Conservation (phyloP, 2,888 invertebrate species). For the Nysson spinosus region DNA sequence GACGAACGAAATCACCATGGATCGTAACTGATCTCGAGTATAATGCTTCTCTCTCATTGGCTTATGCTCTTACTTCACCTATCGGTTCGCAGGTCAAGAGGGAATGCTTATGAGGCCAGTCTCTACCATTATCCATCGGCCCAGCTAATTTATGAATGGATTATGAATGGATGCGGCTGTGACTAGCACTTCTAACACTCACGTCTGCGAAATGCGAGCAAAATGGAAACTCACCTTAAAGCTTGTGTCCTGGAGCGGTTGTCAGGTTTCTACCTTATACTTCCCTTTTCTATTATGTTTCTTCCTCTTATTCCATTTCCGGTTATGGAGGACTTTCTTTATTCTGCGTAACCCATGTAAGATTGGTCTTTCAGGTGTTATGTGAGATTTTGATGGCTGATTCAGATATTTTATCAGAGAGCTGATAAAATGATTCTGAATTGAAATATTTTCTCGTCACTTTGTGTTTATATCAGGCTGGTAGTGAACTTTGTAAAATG, state of each 20-base stretch:
- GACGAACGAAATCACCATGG: constrained; percentile 36
- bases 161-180: constrained; percentile 52
- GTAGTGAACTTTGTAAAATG: too few relatives aligned
- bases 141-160: constrained; percentile 61
- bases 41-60: background rate
- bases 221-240: constrained; percentile 52
- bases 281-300: too few relatives aligned
- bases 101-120: constrained; percentile 28
- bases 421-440: too few relatives aligned
- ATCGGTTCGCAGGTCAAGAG: constrained; percentile 51
- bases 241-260: constrained; percentile 14
- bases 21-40: constrained; percentile 33
- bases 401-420: too few relatives aligned
- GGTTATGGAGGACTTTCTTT: too few relatives aligned
- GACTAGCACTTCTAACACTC: constrained; percentile 10
- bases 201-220: constrained; percentile 22
- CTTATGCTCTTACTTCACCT: background rate
- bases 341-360: too few relatives aligned
- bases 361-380: too few relatives aligned
- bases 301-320: background rate
- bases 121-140: constrained; percentile 48
- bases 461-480: too few relatives aligned
- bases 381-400: too few relatives aligned
- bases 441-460: too few relatives aligned
- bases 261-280: too few relatives aligned